Evolutionary conservation across 2,888 invertebrate species (phyloP).

Genomic region (Beris morrisii): DNA sequence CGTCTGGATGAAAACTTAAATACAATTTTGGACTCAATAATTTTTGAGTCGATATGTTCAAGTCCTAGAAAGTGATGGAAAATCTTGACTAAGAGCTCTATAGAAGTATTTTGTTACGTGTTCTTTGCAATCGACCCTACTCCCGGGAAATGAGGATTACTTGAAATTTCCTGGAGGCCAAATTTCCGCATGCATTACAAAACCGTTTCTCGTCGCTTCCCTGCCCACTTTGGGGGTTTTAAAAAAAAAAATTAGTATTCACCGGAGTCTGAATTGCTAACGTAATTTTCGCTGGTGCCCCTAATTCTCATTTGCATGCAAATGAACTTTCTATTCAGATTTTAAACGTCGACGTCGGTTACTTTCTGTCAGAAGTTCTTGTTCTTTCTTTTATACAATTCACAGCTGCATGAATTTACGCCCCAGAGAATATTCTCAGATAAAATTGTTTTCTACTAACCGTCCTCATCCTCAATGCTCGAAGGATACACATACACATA

Average conservation of each 20-base stretch:
- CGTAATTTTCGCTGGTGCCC: conserved; percentile 35
- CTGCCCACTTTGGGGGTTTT: conserved; percentile 17
- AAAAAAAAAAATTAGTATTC: conserved; percentile 35
- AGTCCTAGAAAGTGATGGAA: too few relatives aligned
- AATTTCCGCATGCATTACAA: conserved; percentile 35
- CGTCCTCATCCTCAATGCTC: too few relatives aligned
- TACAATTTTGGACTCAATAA: too few relatives aligned
- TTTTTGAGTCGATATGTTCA: too few relatives aligned
- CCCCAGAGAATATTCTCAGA: conserved; percentile 18
- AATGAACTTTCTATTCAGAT: conserved; percentile 38
- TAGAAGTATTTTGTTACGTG: too few relatives aligned
- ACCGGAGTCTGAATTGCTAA: conserved; percentile 34
- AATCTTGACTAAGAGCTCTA: too few relatives aligned
- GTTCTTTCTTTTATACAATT: conserved; percentile 8
- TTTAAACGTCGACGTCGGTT: conserved; percentile 34
- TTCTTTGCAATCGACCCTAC: too few relatives aligned
- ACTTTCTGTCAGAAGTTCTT: conserved; percentile 24
- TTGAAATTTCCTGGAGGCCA: conserved; percentile 29
- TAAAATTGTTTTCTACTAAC: conserved; percentile 4
- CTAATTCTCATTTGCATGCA: conserved; percentile 39
- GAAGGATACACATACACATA: too few relatives aligned
- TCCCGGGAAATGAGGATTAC: too few relatives aligned
- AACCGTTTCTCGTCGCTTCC: conserved; percentile 5
- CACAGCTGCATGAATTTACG: conserved; percentile 23
- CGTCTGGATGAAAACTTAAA: too few relatives aligned